Conservation (phyloP, 1,140 invertebrate genomes). For the Lordiphosa stackelbergi region DNA sequence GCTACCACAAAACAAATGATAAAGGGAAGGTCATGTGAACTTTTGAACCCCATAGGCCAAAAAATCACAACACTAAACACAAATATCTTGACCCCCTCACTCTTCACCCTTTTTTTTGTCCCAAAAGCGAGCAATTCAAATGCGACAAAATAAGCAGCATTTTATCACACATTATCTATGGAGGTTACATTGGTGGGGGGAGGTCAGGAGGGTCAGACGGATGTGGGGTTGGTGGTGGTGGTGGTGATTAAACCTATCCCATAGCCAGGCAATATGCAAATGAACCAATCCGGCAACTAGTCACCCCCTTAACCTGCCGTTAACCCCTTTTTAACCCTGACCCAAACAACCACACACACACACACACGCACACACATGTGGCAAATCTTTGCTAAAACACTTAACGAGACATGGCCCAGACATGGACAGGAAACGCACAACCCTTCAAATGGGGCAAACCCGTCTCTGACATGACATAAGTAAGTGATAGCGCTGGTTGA, state of each 20-base stretch:
- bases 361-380: slow-evolving; percentile 30
- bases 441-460: slow-evolving; percentile 33
- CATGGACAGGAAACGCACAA: slow-evolving; percentile 16
- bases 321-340: slow-evolving; percentile 24
- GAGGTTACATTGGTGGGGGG: too few species aligned
- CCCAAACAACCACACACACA: not conserved
- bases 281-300: slow-evolving; percentile 50
- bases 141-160: slow-evolving; percentile 61
- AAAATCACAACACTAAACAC: slow-evolving; percentile 40
- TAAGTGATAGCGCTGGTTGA: slow-evolving; percentile 61
- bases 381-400: slow-evolving; percentile 63
- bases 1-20: not conserved
- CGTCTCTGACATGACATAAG: slow-evolving; percentile 63
- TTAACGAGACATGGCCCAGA: slow-evolving; percentile 63
- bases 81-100: slow-evolving; percentile 27
- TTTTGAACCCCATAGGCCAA: slow-evolving; percentile 24
- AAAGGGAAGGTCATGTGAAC: not conserved
- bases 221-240: not conserved
- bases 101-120: slow-evolving; percentile 29
- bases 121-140: slow-evolving; percentile 62
- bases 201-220: not conserved
- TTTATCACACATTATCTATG: slow-evolving; percentile 55
- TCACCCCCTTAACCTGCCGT: slow-evolving; percentile 25
- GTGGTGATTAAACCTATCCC: slow-evolving; percentile 49
- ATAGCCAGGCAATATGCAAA: slow-evolving; percentile 54